Conservation (phyloP, 2,113 vertebrate species). For the Mohoua ochrocephala region DNA sequence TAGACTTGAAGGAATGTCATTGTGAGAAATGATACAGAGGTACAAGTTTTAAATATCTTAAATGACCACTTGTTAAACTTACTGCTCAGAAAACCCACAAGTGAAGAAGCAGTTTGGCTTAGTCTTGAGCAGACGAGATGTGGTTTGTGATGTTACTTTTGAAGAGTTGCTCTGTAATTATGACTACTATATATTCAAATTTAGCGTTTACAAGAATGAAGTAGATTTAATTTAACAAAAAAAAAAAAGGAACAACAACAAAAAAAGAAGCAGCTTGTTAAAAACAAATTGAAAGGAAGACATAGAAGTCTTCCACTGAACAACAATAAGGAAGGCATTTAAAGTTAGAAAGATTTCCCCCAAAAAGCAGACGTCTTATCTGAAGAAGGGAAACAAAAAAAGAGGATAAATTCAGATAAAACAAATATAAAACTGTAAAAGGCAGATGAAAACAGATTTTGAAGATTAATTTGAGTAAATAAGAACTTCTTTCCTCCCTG, state of each 20-base stretch:
- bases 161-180: conserved; percentile 36
- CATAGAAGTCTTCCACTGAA: not conserved
- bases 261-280: not conserved
- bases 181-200: conserved; percentile 23
- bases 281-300: conserved; percentile 41
- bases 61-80: conserved; percentile 15
- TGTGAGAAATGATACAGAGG: not conserved
- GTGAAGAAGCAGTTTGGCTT: not conserved
- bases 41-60: conserved; percentile 38
- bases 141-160: conserved; percentile 12
- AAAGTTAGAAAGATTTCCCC: not conserved
- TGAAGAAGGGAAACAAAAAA: not conserved
- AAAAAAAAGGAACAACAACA: not conserved
- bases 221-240: not conserved
- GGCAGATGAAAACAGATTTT: not conserved
- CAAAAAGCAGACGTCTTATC: not conserved
- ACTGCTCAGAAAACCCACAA: conserved; percentile 38
- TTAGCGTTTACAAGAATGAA: conserved; percentile 24
- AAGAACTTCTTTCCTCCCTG: not conserved
- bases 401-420: not conserved
- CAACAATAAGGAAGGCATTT: not conserved
- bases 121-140: not conserved
- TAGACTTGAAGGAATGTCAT: not conserved
- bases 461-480: not conserved
- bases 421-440: not conserved